Base-by-base conservation (phyloP, 92 coral and sea anemone genomes). In the Porites lobata region DNA sequence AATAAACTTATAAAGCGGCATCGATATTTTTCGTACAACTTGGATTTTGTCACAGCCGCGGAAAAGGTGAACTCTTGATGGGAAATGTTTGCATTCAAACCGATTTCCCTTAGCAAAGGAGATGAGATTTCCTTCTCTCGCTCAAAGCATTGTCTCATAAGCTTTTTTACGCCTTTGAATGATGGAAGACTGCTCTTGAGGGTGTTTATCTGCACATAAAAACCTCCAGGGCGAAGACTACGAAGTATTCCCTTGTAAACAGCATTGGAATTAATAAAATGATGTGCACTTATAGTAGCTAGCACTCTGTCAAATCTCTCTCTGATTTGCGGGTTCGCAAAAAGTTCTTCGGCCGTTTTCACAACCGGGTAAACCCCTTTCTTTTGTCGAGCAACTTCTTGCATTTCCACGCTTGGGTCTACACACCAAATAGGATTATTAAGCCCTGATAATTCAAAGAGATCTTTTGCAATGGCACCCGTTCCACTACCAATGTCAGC, bases 401-500 rank as follows among this genome's bases (percentile, higher is more conserved):
- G 81, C 81, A 76, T 76, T 14, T 76, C 81, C 18, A 18, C 67
- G 14, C 81, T 76, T 51, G 69, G 81, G 32, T 76, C 81, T 19
- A 76, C 53, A 20, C 68, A 76, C 81, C 81, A 76, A 76, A 76
- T 53, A 1, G 81, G 69, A 18, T 58, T 76, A 52, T 26, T 22
- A 17, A 76, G 13, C 53, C 24, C 53, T 47, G n/a, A 76, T 15
- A 24, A 24, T 58, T 54, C 50, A 76, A 18, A 76, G 67, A 76
- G 54, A 24, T 76, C 7, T 22, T 57, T 43, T 50, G 81, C 81
- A 26, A 76, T 59, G 51, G 59, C 6, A 15, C 81, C 81, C 11
- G 81, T 76, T 2, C 81, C 81, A 57, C 81, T 58, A 7, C 81
- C 81, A 10, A 76, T 76, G 61, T 76, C 81, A 11, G 67, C 81